Conservation (phyloP, 2,888 invertebrate genomes). For the Myopa testacea region DNA sequence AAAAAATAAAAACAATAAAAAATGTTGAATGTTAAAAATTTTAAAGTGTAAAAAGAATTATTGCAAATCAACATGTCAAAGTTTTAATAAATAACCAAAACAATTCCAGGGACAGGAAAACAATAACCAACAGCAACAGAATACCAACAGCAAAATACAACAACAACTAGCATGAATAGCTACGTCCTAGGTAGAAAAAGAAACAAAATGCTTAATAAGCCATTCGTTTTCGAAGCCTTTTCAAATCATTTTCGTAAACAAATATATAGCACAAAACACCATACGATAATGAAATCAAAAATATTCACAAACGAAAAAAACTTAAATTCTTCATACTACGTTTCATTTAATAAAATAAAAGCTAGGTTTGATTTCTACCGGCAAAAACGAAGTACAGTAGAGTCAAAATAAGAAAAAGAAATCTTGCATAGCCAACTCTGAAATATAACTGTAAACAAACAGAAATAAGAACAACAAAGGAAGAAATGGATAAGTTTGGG, state of each 20-base stretch:
- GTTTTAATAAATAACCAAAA: slow-evolving; percentile 21
- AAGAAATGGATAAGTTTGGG: no score
- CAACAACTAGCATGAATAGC: neutral
- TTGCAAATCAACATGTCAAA: neutral
- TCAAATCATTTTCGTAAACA: slow-evolving; percentile 52
- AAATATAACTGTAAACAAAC: no score
- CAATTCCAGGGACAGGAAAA: neutral
- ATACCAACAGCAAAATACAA: slow-evolving; percentile 12
- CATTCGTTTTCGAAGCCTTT: neutral
- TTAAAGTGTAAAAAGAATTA: slow-evolving; percentile 8
- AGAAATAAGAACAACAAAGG: no score
- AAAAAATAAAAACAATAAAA: no score
- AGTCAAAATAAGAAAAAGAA: no score
- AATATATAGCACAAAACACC: slow-evolving; percentile 53
- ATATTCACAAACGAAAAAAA: slow-evolving; percentile 4
- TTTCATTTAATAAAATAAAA: neutral
- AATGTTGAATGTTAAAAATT: neutral
- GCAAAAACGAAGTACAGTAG: no score
- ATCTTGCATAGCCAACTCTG: no score
- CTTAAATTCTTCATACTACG: neutral
- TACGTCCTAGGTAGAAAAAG: neutral
- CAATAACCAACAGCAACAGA: neutral
- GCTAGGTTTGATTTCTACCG: neutral
- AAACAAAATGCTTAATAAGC: neutral
- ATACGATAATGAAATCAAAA: slow-evolving; percentile 42